Evolutionary conservation across 2,888 invertebrate genomes (phyloP).

Genomic region (Podotricha telesiphe): DNA sequence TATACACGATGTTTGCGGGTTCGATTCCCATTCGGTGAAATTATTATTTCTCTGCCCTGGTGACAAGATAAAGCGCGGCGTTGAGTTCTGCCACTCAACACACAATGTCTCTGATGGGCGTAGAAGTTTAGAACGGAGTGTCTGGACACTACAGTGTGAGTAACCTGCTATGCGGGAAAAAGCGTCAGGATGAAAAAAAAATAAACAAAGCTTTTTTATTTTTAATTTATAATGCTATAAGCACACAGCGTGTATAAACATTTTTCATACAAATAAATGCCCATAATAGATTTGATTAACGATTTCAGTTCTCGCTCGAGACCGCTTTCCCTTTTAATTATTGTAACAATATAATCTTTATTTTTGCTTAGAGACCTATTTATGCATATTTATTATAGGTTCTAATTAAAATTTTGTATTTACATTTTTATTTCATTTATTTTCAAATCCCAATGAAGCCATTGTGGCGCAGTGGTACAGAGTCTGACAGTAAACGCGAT

Average conservation of each 20-base stretch:
- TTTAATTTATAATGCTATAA: no score
- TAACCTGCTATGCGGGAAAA: no score
- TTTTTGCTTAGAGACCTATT: conserved; percentile 10
- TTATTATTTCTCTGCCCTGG: not conserved
- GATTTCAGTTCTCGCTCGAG: conserved; percentile 13
- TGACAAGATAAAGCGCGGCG: not conserved
- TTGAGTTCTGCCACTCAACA: not conserved
- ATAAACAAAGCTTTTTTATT: no score
- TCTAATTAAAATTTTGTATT: not conserved
- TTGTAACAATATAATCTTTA: conserved; percentile 6
- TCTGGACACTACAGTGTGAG: not conserved
- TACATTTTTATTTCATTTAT: no score
- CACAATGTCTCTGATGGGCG: no score
- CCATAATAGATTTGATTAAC: conserved; percentile 10
- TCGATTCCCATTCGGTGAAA: no score
- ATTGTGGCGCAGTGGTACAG: no score
- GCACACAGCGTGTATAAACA: not conserved
- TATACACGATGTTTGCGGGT: no score
- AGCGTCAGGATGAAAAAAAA: no score
- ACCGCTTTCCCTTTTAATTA: conserved; percentile 11
- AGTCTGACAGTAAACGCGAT: no score
- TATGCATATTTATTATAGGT: not conserved
- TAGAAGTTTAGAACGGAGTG: not conserved
- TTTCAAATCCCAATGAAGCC: not conserved
- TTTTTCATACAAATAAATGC: conserved; percentile 1